A percentile compares a stretch with the other conserved stretches of the same genome.
phyloP scores from a whole-genome alignment of 2,888 invertebrate species.

The Escarpia spicata region DNA sequence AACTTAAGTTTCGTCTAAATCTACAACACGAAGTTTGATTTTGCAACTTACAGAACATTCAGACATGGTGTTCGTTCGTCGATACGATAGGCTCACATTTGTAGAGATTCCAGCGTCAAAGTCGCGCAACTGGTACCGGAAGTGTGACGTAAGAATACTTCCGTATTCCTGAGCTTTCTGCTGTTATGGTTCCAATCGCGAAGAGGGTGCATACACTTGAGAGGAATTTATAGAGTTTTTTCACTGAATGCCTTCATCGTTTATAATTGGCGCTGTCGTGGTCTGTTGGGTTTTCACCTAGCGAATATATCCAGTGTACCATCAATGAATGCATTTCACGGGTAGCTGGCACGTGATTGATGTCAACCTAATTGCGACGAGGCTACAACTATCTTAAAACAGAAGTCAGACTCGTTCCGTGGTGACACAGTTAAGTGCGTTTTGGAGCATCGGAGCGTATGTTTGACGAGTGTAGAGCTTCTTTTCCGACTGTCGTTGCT shows the following conservation, averaged over 20 bases:
- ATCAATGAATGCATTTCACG: not conserved
- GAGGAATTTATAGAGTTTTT: not conserved
- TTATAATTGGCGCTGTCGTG: not conserved
- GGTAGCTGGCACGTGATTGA: not conserved
- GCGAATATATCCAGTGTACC: not conserved
- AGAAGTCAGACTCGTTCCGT: not conserved
- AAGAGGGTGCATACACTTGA: not conserved
- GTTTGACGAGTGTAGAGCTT: not conserved
- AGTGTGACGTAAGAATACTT: not conserved
- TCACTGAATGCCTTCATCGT: not conserved
- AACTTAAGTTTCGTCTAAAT: not conserved
- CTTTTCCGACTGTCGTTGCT: not conserved
- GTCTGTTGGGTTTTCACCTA: not conserved
- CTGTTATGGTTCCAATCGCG: not conserved
- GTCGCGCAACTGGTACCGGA: not conserved
- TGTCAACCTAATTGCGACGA: not conserved
- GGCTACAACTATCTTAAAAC: not conserved
- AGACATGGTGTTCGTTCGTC: not conserved
- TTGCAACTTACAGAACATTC: not conserved
- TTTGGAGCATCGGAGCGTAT: not conserved
- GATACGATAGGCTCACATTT: not conserved
- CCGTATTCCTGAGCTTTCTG: not conserved
- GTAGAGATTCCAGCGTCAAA: not conserved
- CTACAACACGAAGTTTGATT: not conserved
- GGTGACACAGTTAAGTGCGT: not conserved